A percentile compares a stretch with the other conserved stretches of the same genome.
Conservation (phyloP, 2,113 vertebrate species). For the Numida meleagris region DNA sequence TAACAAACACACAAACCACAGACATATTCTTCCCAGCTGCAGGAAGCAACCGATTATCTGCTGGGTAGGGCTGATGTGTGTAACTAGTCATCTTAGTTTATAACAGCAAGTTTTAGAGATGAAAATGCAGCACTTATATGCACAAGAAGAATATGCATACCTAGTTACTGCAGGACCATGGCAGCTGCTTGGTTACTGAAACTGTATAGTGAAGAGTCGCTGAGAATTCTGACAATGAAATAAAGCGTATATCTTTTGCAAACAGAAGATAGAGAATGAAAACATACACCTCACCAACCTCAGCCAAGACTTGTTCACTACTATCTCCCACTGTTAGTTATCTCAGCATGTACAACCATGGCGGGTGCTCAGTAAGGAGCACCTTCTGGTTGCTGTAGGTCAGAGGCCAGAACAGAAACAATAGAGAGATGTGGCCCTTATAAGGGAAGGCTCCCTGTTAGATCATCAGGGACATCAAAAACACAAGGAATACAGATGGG, state of each 20-base stretch:
- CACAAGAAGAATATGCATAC: neutral
- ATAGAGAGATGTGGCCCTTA: neutral
- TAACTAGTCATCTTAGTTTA: neutral
- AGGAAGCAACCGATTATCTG: neutral
- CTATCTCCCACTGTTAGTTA: neutral
- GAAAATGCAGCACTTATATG: neutral
- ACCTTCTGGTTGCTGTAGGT: neutral
- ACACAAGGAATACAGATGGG: neutral
- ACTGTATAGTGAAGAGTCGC: neutral
- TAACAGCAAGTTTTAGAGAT: neutral
- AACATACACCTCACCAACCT: neutral
- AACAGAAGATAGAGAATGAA: neutral
- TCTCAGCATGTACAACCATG: rapidly evolving
- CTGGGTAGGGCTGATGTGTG: neutral
- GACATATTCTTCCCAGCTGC: neutral
- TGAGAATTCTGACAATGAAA: neutral
- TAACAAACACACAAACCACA: neutral
- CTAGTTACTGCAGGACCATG: neutral
- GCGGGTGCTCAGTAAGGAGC: neutral
- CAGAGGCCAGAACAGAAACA: neutral
- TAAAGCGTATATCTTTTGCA: neutral
- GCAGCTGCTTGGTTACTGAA: neutral
- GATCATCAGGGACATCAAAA: neutral
- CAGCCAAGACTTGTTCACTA: neutral
- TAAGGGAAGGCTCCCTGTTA: neutral